phyloP scores from a whole-genome alignment of 2,113 vertebrate species.

The Hyaena hyaena region DNA sequence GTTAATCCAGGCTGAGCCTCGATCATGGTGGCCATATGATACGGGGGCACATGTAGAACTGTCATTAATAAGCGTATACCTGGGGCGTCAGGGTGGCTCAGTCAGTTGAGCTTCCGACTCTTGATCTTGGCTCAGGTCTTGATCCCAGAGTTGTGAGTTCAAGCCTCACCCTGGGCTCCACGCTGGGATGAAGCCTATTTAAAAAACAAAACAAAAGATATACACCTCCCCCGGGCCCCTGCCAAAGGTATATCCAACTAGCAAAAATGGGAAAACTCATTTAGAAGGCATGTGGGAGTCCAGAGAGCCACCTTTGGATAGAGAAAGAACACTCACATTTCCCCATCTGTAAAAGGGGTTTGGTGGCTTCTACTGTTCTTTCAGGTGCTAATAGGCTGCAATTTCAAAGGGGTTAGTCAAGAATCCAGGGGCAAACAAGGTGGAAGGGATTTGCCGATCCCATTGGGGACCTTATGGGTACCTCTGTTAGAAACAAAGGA shows the following conservation, averaged over 20 bases:
- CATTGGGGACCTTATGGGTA: background rate
- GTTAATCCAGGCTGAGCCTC: background rate
- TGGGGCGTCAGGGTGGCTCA: no score
- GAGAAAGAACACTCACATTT: background rate
- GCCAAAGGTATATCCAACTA: background rate
- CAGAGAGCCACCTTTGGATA: background rate
- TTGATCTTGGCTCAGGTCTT: no score
- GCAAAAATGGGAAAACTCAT: background rate
- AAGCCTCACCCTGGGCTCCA: no score
- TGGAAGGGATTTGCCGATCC: background rate
- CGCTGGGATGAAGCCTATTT: no score
- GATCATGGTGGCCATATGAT: background rate
- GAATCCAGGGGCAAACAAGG: background rate
- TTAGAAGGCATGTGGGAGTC: background rate
- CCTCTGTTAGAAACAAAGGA: background rate
- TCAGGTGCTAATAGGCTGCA: background rate
- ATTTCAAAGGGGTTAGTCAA: background rate
- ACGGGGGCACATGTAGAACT: background rate
- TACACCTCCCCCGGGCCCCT: no score
- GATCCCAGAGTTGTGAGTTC: no score
- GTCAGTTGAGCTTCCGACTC: no score
- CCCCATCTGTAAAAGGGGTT: background rate
- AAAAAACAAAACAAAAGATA: no score
- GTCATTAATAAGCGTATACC: background rate
- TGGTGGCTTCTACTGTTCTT: background rate